Evolutionary conservation across 2,113 vertebrate genomes (phyloP).

Genomic region (Thryonomys swinderianus): DNA sequence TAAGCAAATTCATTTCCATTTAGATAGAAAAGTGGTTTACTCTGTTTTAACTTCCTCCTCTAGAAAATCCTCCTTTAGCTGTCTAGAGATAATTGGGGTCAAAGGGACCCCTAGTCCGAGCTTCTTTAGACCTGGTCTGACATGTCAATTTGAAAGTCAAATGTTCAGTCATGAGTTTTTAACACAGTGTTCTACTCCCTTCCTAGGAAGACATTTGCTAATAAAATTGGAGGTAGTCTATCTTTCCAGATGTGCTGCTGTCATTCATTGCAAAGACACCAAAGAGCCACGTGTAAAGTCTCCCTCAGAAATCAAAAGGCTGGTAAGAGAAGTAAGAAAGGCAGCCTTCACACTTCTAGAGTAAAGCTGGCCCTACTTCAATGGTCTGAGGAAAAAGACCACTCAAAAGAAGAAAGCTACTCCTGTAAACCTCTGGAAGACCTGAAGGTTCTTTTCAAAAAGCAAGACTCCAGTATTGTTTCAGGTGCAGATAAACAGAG

Average conservation of each 20-base stretch:
- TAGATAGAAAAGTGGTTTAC: not conserved
- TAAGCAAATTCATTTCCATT: not conserved
- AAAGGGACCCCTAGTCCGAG: not conserved
- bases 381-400: not conserved
- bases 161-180: not conserved
- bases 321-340: not conserved
- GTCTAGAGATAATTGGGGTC: not conserved
- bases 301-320: not conserved
- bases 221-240: not conserved
- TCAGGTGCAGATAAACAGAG: not conserved
- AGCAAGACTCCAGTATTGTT: not conserved
- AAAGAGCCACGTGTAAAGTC: not conserved
- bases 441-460: not conserved
- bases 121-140: not conserved
- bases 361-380: not conserved
- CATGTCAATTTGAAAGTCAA: not conserved
- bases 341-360: not conserved
- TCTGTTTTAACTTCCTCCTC: not conserved
- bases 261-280: not conserved
- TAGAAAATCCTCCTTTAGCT: not conserved
- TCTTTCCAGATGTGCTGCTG: not conserved
- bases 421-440: not conserved
- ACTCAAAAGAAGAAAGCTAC: not conserved
- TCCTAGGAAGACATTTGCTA: not conserved
- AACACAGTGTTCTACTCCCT: not conserved